A percentile compares a stretch with the other conserved stretches of the same genome.
These are phyloP conservation scores for Scaptodrosophila latifasciaeformis DNA, from an alignment of 2,888 invertebrate species.

Conservation along the genomic window DNA sequence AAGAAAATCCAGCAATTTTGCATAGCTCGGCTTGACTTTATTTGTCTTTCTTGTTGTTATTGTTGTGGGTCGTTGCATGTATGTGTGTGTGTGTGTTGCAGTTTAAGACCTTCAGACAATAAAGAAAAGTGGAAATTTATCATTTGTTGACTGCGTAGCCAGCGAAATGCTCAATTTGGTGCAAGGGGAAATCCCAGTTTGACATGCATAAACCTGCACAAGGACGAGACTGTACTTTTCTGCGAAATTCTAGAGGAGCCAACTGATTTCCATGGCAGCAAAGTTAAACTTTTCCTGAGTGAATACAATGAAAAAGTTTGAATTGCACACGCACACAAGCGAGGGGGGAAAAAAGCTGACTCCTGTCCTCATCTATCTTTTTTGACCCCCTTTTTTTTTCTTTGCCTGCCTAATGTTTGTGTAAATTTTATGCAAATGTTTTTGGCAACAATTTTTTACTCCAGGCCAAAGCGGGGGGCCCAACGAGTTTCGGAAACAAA, in stretches of 20 bases:
- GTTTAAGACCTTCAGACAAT: constrained; percentile 59
- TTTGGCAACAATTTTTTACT: constrained; percentile 41
- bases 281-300: background rate
- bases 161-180: background rate
- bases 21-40: constrained; percentile 12
- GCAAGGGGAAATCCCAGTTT: constrained; percentile 21
- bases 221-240: no score
- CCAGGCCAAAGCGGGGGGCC: constrained; percentile 15
- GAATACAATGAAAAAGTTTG: background rate
- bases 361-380: no score
- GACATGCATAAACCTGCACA: constrained; percentile 13
- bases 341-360: no score
- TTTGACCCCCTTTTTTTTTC: no score
- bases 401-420: constrained; percentile 33
- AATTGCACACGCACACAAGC: no score
- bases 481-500: background rate
- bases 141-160: constrained; percentile 31
- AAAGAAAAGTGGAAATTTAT: constrained; percentile 58
- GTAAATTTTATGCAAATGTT: constrained; percentile 41
- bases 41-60: background rate
- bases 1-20: constrained; percentile 2
- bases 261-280: background rate
- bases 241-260: no score
- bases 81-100: constrained; percentile 8
- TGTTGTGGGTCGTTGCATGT: constrained; percentile 20